Evolutionary conservation across 1,140 invertebrate species (phyloP).

Genomic region (Anastatus disparis): DNA sequence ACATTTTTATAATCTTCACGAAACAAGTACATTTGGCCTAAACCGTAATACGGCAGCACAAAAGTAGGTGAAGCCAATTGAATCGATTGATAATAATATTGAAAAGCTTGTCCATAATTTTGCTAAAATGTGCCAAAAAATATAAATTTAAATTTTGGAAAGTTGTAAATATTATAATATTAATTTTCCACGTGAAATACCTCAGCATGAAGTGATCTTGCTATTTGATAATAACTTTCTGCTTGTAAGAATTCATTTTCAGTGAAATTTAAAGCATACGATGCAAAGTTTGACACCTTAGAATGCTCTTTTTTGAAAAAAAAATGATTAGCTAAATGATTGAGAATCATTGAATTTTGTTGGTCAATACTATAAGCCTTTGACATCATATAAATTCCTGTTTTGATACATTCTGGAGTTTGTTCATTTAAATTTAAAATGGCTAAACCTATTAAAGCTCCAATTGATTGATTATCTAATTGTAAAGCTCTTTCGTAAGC

Average conservation of each 20-base stretch:
- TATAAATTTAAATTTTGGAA: neutral
- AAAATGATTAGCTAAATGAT: slow-evolving; percentile 99
- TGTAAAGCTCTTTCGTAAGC: slow-evolving; percentile 96
- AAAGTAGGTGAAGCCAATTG: slow-evolving; percentile 96
- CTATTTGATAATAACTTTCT: slow-evolving; percentile 98
- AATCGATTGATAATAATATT: slow-evolving; percentile 99
- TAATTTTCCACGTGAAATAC: slow-evolving; percentile 58
- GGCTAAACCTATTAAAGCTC: slow-evolving; percentile 93
- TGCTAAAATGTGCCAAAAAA: slow-evolving; percentile 66
- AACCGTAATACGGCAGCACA: slow-evolving; percentile 95
- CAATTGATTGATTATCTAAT: slow-evolving; percentile 94
- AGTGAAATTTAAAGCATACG: slow-evolving; percentile 98
- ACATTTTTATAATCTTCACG: slow-evolving; percentile 97
- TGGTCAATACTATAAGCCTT: slow-evolving; percentile 97
- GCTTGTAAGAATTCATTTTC: slow-evolving; percentile 99
- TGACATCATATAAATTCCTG: slow-evolving; percentile 95
- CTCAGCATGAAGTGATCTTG: slow-evolving; percentile 95
- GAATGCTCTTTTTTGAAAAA: slow-evolving; percentile 99
- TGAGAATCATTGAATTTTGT: slow-evolving; percentile 99
- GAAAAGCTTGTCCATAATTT: slow-evolving; percentile 97
- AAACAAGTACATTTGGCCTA: slow-evolving; percentile 99
- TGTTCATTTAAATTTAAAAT: slow-evolving; percentile 95
- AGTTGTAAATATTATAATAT: slow-evolving; percentile 9
- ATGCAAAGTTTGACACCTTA: slow-evolving; percentile 94
- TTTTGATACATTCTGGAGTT: slow-evolving; percentile 90